Conservation (phyloP, 1,140 invertebrate genomes). For the Antheraea mylitta region DNA sequence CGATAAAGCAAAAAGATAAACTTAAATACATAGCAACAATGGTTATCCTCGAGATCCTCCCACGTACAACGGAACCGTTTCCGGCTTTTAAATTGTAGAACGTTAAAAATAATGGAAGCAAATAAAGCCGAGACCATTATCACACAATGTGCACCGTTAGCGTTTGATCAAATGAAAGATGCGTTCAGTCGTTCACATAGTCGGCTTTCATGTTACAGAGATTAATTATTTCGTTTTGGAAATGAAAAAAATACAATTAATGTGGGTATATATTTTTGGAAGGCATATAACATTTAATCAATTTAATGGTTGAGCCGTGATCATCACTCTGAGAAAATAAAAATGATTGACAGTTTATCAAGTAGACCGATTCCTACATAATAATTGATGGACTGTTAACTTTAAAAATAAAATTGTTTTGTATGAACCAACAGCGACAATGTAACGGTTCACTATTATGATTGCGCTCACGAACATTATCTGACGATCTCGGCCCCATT, state of each 20-base stretch:
- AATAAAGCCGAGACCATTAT: conserved; percentile 40
- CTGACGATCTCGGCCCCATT: conserved; percentile 40
- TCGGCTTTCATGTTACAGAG: neutral
- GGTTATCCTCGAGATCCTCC: conserved; percentile 37
- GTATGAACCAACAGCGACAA: conserved; percentile 36
- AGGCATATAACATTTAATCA: neutral
- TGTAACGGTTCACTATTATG: conserved; percentile 38
- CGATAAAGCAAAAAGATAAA: conserved; percentile 29
- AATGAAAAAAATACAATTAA: neutral
- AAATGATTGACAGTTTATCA: conserved; percentile 36
- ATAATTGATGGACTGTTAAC: conserved; percentile 42
- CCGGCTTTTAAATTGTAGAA: conserved; percentile 44
- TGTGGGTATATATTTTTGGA: neutral
- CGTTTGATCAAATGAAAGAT: conserved; percentile 28
- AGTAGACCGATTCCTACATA: conserved; percentile 28
- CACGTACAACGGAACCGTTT: conserved; percentile 53
- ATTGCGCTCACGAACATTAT: conserved; percentile 30
- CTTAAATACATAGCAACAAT: conserved; percentile 35
- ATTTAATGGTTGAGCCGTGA: neutral
- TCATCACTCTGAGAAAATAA: neutral
- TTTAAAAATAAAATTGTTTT: conserved; percentile 33
- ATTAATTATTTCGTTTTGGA: neutral
- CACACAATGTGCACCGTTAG: conserved; percentile 41
- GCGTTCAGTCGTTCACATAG: neutral
- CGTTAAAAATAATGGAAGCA: conserved; percentile 41